phyloP scores from a whole-genome alignment of 2,113 vertebrate species.

The Jaculus jaculus region DNA sequence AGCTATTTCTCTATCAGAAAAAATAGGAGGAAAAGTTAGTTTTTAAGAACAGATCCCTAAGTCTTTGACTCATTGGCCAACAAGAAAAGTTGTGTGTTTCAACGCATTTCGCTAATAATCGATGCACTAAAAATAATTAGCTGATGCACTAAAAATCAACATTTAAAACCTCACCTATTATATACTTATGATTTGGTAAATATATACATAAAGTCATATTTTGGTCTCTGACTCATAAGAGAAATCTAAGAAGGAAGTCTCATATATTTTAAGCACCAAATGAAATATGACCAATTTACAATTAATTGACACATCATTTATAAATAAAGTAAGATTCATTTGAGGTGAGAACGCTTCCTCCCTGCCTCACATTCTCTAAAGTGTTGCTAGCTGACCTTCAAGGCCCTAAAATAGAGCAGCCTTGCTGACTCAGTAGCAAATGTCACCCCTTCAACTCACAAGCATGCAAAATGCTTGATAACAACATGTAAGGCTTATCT shows the following conservation, averaged over 20 bases:
- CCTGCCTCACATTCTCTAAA: conserved; percentile 43
- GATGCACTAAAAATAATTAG: not conserved
- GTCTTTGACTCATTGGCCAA: not conserved
- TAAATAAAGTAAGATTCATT: conserved; percentile 62
- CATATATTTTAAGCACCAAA: conserved; percentile 31
- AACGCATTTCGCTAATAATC: not conserved
- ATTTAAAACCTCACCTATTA: not conserved
- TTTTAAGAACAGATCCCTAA: not conserved
- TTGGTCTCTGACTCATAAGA: conserved; percentile 14
- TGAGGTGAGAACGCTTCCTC: conserved; percentile 34
- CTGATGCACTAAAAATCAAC: not conserved
- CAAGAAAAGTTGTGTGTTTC: conserved; percentile 2
- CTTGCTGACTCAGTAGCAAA: conserved; percentile 60
- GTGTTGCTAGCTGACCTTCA: conserved; percentile 31
- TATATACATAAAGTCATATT: not conserved
- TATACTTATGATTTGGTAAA: not conserved
- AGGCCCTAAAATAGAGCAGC: conserved; percentile 20
- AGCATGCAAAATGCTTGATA: conserved; percentile 3
- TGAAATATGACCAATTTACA: conserved; percentile 45
- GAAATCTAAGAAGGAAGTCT: not conserved
- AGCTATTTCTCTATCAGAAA: not conserved
- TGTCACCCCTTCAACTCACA: not conserved
- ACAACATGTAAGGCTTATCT: not conserved
- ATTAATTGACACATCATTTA: conserved; percentile 54
- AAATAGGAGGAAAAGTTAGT: not conserved